Evolutionary conservation across 2,113 vertebrate genomes (phyloP).

Genomic region (Prunella fulvescens): DNA sequence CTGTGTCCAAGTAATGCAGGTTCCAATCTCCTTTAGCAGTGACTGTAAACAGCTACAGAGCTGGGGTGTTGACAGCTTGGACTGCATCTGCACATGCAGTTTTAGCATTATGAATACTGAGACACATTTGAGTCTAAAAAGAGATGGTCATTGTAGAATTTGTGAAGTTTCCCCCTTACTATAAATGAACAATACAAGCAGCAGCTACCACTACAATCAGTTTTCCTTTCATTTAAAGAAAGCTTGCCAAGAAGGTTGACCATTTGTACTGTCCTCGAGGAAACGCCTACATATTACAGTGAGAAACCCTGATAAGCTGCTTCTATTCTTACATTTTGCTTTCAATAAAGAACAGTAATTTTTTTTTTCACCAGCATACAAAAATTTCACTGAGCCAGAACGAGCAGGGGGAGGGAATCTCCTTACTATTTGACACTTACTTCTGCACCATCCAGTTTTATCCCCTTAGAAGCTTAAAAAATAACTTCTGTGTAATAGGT

Average conservation of each 20-base stretch:
- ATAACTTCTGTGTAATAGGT: neutral
- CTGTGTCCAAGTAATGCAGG: neutral
- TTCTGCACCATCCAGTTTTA: neutral
- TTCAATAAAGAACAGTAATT: neutral
- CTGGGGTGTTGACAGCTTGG: neutral
- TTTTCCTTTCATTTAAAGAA: neutral
- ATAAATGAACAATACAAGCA: neutral
- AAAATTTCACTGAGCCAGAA: neutral
- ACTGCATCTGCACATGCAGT: neutral
- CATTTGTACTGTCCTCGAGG: neutral
- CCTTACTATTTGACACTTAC: neutral
- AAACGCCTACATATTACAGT: neutral
- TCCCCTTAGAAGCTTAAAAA: neutral
- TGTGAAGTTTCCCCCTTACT: neutral
- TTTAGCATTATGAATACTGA: neutral
- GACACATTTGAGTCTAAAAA: neutral
- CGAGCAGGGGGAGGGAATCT: neutral
- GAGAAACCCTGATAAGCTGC: neutral
- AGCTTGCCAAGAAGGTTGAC: neutral
- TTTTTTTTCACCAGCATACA: neutral
- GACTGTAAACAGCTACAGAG: neutral
- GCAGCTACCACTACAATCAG: neutral
- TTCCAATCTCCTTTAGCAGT: neutral
- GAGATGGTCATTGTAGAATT: neutral
- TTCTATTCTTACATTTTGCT: neutral